Evolutionary conservation across 1,140 invertebrate genomes (phyloP).

Genomic region (Bombus huntii): DNA sequence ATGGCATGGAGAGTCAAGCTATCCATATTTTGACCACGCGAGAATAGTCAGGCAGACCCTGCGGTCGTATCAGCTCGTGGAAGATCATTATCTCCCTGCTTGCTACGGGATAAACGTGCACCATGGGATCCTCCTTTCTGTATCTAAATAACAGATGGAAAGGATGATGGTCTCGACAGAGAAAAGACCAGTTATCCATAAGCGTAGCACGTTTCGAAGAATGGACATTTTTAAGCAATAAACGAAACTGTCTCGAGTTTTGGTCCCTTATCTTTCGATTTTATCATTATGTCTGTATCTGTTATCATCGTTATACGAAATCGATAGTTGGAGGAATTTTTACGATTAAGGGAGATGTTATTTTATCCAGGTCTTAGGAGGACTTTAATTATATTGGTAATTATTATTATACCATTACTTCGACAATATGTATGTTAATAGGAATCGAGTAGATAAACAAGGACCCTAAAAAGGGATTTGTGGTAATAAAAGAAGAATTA

Average conservation of each 20-base stretch:
- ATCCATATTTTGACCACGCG: neutral
- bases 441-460: neutral
- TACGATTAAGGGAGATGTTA: no score
- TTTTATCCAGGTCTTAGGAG: no score
- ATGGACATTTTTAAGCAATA: no score
- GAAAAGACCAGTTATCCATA: slow-evolving; percentile 20
- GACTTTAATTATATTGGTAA: no score
- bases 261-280: neutral
- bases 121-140: slow-evolving; percentile 15
- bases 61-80: slow-evolving; percentile 21
- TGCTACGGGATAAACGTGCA: slow-evolving; percentile 11
- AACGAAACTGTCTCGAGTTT: neutral
- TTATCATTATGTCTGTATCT: neutral
- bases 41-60: neutral
- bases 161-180: slow-evolving; percentile 24
- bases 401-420: neutral
- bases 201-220: neutral
- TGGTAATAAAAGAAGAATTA: neutral
- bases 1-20: neutral
- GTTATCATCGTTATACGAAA: neutral
- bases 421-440: neutral
- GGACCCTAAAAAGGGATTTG: neutral
- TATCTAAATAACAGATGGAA: slow-evolving; percentile 56
- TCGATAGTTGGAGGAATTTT: neutral
- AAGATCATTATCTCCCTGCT: slow-evolving; percentile 37